These are phyloP conservation scores for Danio jaintianensis DNA, from an alignment of 2,797 vertebrate genomes.

Conservation along the genomic window DNA sequence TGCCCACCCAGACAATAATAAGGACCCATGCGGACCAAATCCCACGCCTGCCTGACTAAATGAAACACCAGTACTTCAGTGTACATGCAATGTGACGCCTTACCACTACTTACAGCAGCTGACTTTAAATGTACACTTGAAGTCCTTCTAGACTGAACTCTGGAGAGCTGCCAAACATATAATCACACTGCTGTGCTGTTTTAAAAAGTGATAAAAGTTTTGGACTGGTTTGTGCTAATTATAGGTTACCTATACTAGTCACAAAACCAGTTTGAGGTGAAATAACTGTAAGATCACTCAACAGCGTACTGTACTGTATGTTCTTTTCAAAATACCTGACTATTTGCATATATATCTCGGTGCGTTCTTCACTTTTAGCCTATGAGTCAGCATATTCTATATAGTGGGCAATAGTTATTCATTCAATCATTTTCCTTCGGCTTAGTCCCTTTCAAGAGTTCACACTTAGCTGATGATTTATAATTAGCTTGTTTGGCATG, in stretches of 20 bases:
- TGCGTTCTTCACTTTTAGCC: background rate
- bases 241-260: background rate
- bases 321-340: background rate
- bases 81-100: background rate
- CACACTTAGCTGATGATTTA: no score
- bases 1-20: background rate
- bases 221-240: slow-evolving; percentile 16
- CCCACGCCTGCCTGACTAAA: slow-evolving; percentile 12
- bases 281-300: background rate
- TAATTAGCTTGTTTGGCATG: no score
- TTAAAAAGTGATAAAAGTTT: background rate
- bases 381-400: no score
- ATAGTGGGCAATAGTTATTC: no score
- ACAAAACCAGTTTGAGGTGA: background rate
- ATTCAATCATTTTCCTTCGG: no score
- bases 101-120: slow-evolving; percentile 9
- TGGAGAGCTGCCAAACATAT: slow-evolving; percentile 1
- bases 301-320: no score
- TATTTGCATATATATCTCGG: background rate
- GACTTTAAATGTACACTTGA: background rate
- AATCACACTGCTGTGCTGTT: background rate
- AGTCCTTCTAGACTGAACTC: background rate
- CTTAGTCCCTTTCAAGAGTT: no score
- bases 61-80: background rate
- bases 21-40: background rate